Evolutionary conservation across 1,140 invertebrate genomes (phyloP).

Genomic region (Chrysomallon squamiferum): DNA sequence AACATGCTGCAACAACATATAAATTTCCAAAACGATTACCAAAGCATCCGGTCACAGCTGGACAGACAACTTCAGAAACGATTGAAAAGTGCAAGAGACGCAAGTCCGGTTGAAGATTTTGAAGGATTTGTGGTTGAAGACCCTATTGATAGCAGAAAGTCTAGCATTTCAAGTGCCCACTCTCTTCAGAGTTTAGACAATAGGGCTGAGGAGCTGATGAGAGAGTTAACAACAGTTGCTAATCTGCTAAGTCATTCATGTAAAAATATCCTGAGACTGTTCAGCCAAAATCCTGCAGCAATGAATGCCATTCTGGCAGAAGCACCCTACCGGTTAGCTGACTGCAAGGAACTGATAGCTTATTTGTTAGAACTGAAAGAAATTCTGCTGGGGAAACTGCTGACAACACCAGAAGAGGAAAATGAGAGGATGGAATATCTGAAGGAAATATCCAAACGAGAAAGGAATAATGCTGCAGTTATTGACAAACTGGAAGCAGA

Average conservation of each 20-base stretch:
- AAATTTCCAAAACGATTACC: slow-evolving; percentile 45
- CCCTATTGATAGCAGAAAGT: not conserved
- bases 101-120: slow-evolving; percentile 11
- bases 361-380: slow-evolving; percentile 54
- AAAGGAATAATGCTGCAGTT: slow-evolving; percentile 52
- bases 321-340: slow-evolving; percentile 12
- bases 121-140: slow-evolving; percentile 22
- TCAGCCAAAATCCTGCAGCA: slow-evolving; percentile 50
- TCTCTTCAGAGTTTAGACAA: slow-evolving; percentile 33
- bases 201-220: slow-evolving; percentile 43
- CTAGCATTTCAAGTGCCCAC: not conserved
- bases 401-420: slow-evolving; percentile 61
- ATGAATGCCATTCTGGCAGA: slow-evolving; percentile 38
- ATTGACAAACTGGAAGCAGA: slow-evolving; percentile 59
- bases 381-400: slow-evolving; percentile 53
- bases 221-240: slow-evolving; percentile 47
- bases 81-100: slow-evolving; percentile 6
- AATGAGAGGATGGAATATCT: slow-evolving; percentile 56
- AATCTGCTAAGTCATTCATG: slow-evolving; percentile 54
- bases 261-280: slow-evolving; percentile 57
- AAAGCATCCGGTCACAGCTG: slow-evolving; percentile 45
- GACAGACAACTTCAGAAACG: slow-evolving; percentile 38
- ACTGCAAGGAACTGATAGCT: slow-evolving; percentile 27
- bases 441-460: slow-evolving; percentile 49
- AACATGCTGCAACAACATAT: slow-evolving; percentile 51